Evolutionary conservation across 2,113 vertebrate genomes (phyloP), one percentile per base, ranked within the genome.

Genomic region (Nycticryphes semicollaris): DNA sequence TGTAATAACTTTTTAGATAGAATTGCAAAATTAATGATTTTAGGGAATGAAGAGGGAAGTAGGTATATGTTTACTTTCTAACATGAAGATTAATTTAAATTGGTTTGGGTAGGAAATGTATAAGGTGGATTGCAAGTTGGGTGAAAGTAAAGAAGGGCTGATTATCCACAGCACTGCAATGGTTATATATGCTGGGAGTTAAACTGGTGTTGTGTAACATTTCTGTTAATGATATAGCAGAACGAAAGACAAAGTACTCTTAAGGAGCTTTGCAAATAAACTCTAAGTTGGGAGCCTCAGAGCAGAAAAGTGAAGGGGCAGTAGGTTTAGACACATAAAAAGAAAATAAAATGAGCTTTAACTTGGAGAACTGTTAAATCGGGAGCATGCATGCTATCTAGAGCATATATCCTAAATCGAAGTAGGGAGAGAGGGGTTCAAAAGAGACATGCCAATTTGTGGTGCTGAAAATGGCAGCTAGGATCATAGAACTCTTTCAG

Each of bases 201-300:
- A 43, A 60, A 24, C 23, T 86, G 35, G 48, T 30, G 39, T 24
- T 84, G 51, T 77, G 56, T 84, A 91, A 84, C 78, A 68, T 93
- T 82, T 85, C 72, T 81, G 51, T 89, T 96, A 87, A 77, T 74
- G 17, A 59, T 72, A 30, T 31, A 64, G 70, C 53, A 87, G 77
- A 84, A 79, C 16, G 54, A 77, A 64, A 84, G 50, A 57, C 57
- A 86, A 80, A 88, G 89, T 73, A 66, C 53, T 83, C 35, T 79
- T 92, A 89, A 90, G 69, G 76, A 80, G 54, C 73, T 81, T 94
- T 91, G 87, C 89, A 96, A 86, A 87, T 78, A 87, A 91, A 93
- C 51, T 47, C 70, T 66, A 56, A 94, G 74, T 67, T 87, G 31
- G 73, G 64, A 77, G 28, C 81, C 69, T 93, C 31, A 28, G 45